Base-by-base conservation (phyloP, 2,888 invertebrate genomes). In the Imbricaverruca yamaguchii region DNA sequence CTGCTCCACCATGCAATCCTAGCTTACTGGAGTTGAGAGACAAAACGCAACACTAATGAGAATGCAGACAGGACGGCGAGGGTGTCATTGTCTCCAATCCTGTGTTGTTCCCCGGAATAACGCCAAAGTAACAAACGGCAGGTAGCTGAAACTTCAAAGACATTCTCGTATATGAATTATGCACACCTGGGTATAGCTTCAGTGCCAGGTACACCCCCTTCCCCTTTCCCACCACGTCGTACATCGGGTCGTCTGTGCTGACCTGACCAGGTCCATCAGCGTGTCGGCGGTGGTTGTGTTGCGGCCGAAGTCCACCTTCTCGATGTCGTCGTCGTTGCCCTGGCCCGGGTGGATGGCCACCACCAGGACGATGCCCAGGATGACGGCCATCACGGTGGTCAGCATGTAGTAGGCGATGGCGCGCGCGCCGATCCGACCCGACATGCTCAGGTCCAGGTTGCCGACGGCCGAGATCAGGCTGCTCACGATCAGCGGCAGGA, bases 311-410 rank as follows among this genome's bases (percentile, higher is more conserved):
- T 56, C 21, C 61, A 84, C 84, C 77, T 80, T 81, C 61, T 83
- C 80, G 81, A 83, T 83, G 25, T 61, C 85, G 83, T 83, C 86
- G 83, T 82, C 84, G 56, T 83, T 82, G 81, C 85, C 84, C 79
- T 84, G 69, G 9, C 90, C 98, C 0, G 98, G 98, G 85, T 93
- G 91, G 85, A 98, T 96, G 55, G 93, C 91, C 81, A 93, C 90
- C 82, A 97, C 97, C 85, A 98, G 90, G 83, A 96, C 91, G 85
- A 98, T 98, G 82, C 93, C 93, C 86, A 97, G 89, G 85, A 97
- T 90, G 83, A 98, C 97, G 9, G 98, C 97, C 86, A 93, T 92
- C 69, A 97, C 88, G 10, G 98, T 98, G 25, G 98, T 98, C 81
- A 92, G 90, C 89, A 96, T 92, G 88, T 98, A 98, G 88, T 96